phyloP scores from a whole-genome alignment of 1,140 invertebrate genomes.

The Drosophila elegans region DNA sequence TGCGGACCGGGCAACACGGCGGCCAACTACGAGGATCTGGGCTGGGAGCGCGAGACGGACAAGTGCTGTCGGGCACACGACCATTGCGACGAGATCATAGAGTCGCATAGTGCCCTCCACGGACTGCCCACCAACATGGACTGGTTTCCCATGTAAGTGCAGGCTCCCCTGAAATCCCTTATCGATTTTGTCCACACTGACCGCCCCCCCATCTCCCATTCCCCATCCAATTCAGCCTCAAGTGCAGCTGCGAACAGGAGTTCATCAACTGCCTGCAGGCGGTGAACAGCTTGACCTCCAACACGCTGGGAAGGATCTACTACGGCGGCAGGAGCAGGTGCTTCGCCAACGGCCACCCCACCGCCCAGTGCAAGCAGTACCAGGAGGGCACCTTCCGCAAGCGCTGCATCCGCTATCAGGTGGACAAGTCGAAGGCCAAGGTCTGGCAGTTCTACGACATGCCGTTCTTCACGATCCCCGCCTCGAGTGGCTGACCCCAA shows the following conservation, averaged over 20 bases:
- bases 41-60: slow-evolving; percentile 88
- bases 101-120: slow-evolving; percentile 86
- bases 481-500: slow-evolving; percentile 25
- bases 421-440: slow-evolving; percentile 85
- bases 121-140: slow-evolving; percentile 87
- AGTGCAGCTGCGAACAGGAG: slow-evolving; percentile 89
- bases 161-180: slow-evolving; percentile 47
- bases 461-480: slow-evolving; percentile 79
- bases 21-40: slow-evolving; percentile 89
- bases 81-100: slow-evolving; percentile 88
- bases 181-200: slow-evolving; percentile 5
- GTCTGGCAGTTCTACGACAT: slow-evolving; percentile 88
- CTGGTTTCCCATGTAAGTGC: slow-evolving; percentile 86
- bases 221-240: slow-evolving; percentile 79
- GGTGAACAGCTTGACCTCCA: slow-evolving; percentile 85
- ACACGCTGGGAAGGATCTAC: slow-evolving; percentile 88
- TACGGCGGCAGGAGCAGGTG: slow-evolving; percentile 89
- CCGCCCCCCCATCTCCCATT: slow-evolving; percentile 28
- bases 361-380: slow-evolving; percentile 86
- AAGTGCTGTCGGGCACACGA: slow-evolving; percentile 92
- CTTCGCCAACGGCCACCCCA: slow-evolving; percentile 89
- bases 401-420: slow-evolving; percentile 86
- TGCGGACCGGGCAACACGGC: slow-evolving; percentile 91
- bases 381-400: slow-evolving; percentile 70
- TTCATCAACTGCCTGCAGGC: slow-evolving; percentile 88